Evolutionary conservation across 2,888 invertebrate genomes (phyloP), one percentile per base, ranked within the genome.

Genomic region (Torymus aiolomorphi): DNA sequence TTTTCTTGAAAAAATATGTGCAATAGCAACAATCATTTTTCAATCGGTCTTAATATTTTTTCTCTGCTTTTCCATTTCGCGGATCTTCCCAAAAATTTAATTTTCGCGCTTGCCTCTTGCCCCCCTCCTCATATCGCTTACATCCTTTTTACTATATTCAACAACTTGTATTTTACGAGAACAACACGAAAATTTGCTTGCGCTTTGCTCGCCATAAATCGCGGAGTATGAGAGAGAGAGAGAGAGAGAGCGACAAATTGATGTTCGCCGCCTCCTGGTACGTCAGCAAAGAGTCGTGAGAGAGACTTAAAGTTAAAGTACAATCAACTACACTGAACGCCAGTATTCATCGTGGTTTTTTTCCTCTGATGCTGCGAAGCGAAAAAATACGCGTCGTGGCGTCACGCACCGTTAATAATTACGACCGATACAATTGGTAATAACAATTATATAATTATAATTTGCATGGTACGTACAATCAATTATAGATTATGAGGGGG

Each of bases 371-470:
- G 61, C 59, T 20, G 61, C 66, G 10, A 78, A 81, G 78, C 75
- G 67, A 78, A 76, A 75, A 80, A 61, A 52, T 42, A 24, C 54
- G 71, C 52, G 62, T 42, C 31, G n/a, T 49, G 24, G n/a, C 11
- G 63, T 71, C 65, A 65, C 24, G 54, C 57, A 61, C 57, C 66
- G 16, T 67, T 70, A 70, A 75, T 78, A 67, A 77, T 80, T 67
- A 80, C 67, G 71, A 67, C 18, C 59, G 67, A 73, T 80, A 80
- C 67, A 76, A 69, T 73, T 67, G 69, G 54, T 62, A 71, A 76
- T 80, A 76, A 78, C 78, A 81, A 81, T 78, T 75, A 78, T 67
- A 66, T 71, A 81, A 81, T 78, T 76, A 79, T 82, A 82, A 77
- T 73, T 77, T 62, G 77, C 73, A 71, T 77, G 63, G 20, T 77